Evolutionary conservation across 2,797 vertebrate genomes (phyloP), one percentile per base, ranked within the genome.

Genomic region (Natrix natrix): DNA sequence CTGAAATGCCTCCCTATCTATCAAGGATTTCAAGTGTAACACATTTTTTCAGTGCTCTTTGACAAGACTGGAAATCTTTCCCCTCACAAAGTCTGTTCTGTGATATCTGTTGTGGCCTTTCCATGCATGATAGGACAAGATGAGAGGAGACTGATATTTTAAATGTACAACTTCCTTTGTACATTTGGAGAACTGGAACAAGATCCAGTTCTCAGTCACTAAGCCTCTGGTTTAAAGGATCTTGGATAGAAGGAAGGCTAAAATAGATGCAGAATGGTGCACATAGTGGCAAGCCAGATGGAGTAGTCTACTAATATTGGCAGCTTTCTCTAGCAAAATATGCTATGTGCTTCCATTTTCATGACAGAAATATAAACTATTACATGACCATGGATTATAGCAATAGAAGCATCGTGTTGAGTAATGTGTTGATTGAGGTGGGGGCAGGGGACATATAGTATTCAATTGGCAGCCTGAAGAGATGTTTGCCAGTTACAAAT

Each of bases 401-500:
- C 20, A 83, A 83, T 48, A 12, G 56, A 86, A 24, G 61, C 52
- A 83, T 87, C 59, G 10, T 55, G 12, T 74, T 52, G 22, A 1
- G 26, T 54, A 61, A 88, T 91, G 20, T 92, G 22, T 8, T 54
- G 92, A 86, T 54, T 22, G 17, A 78, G 92, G 74, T 92, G 83
- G 90, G 78, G 86, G 43, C 3, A 0, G 86, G 69, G 74, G 20
- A 4, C 43, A 48, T 83, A 48, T 24, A 24, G 20, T 48, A 83
- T 83, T 83, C 37, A 5, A 3, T 83, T 83, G 74, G 74, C 89
- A 26, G 87, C 60, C 37, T 5, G 16, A 2, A 13, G 12, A 37
- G 55, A 37, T 52, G 92, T 22, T 93, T 54, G 59, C 90, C 16
- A n/a, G 24, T 94, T 60, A 59, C 20, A 91, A 60, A 92, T 90